Percentiles rank a stretch among this genome's conserved stretches.
Conservation (phyloP, 2,888 invertebrate genomes). For the Callyntrura sp. region DNA sequence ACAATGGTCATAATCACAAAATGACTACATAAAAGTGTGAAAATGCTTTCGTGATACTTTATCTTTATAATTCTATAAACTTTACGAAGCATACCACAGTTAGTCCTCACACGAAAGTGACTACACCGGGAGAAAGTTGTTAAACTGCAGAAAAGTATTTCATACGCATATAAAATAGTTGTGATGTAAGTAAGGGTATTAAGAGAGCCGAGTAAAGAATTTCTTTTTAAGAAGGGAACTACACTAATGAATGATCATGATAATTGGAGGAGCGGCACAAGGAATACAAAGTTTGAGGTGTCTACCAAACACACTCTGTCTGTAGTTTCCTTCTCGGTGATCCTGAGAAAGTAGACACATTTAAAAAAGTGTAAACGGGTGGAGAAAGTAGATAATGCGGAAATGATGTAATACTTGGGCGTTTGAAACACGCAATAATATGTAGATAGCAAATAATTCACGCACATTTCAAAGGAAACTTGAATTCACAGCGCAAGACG, state of each 20-base stretch:
- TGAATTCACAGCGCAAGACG: too few relatives aligned
- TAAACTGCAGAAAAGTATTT: not conserved
- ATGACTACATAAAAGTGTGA: conserved; percentile 10
- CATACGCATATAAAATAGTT: not conserved
- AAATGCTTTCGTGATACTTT: conserved; percentile 37
- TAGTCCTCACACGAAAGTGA: conserved; percentile 19
- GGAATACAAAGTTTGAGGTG: not conserved
- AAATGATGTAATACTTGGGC: conserved; percentile 16
- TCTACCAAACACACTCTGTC: too few relatives aligned
- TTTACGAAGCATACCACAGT: not conserved
- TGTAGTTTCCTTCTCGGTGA: not conserved
- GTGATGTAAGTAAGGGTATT: not conserved
- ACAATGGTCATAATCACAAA: conserved; percentile 36
- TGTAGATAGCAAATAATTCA: not conserved
- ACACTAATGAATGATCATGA: conserved; percentile 16
- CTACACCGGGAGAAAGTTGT: not conserved
- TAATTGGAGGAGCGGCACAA: not conserved
- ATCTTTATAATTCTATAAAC: conserved; percentile 5
- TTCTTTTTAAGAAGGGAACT: not conserved
- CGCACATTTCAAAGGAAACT: too few relatives aligned
- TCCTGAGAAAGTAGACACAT: conserved; percentile 22
- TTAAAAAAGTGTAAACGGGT: not conserved
- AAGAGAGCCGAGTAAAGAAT: not conserved
- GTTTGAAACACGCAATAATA: not conserved
- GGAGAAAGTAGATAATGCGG: conserved; percentile 26